Conservation (phyloP, 2,113 vertebrate genomes). For the Scomber scombrus region DNA sequence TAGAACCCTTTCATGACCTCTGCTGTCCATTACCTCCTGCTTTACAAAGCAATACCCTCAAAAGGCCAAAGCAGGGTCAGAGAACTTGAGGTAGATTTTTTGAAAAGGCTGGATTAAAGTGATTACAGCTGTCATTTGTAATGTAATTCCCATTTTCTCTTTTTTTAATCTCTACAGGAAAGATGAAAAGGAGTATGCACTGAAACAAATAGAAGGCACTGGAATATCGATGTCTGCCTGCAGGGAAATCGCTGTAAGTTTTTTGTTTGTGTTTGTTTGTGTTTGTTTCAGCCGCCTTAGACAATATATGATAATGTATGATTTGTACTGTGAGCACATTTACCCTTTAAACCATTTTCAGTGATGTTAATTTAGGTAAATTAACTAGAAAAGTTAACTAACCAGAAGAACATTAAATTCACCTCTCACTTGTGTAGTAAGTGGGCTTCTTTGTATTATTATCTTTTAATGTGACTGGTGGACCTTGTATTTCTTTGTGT, state of each 20-base stretch:
- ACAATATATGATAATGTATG: too few species aligned
- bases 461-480: not conserved
- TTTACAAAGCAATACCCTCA: not conserved
- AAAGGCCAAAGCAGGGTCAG: not conserved
- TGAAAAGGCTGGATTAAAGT: not conserved
- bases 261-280: not conserved
- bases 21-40: not conserved
- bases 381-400: not conserved
- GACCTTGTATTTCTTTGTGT: not conserved
- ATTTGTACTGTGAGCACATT: not conserved
- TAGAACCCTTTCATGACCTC: not conserved
- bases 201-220: conserved; percentile 99
- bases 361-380: not conserved
- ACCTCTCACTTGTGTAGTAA: not conserved
- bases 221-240: conserved; percentile 99
- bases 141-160: conserved; percentile 20
- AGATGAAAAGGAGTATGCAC: conserved; percentile 98
- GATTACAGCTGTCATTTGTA: conserved; percentile 8
- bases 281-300: not conserved
- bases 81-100: not conserved
- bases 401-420: too few species aligned
- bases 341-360: not conserved
- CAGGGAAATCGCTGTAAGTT: conserved; percentile 99
- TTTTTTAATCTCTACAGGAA: conserved; percentile 88
- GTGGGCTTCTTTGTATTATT: not conserved